These are phyloP conservation scores for Girardinus metallicus DNA, from an alignment of 2,797 vertebrate genomes.

Conservation along the genomic window DNA sequence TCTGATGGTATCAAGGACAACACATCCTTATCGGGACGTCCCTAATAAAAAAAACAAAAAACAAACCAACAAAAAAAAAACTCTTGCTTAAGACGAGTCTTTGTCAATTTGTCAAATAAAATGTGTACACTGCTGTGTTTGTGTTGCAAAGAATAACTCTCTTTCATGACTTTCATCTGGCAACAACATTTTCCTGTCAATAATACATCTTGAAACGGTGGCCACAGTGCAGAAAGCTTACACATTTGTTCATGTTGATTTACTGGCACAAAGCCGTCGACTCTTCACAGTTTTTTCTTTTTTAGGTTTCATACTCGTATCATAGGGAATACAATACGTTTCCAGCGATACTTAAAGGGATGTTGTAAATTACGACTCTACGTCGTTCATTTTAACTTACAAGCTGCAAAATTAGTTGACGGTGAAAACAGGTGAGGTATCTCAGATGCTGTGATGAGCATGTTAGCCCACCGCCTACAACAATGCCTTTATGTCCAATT, in stretches of 20 bases:
- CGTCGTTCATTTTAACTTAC: not conserved
- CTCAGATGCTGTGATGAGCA: slow-evolving; percentile 1
- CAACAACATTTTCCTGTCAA: not conserved
- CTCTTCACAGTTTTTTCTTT: not conserved
- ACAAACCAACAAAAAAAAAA: no score
- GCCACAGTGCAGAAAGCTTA: not conserved
- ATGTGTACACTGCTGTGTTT: not conserved
- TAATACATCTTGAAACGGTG: not conserved
- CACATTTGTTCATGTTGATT: not conserved
- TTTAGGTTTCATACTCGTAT: not conserved
- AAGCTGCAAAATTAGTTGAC: not conserved
- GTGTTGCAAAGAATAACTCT: not conserved
- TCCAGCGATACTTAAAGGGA: not conserved
- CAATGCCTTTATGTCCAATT: slow-evolving; percentile 69
- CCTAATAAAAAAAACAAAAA: no score
- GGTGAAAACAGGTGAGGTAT: not conserved
- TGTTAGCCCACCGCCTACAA: slow-evolving; percentile 33
- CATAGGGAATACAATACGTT: not conserved
- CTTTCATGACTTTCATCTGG: not conserved
- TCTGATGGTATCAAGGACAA: no score
- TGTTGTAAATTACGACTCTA: not conserved
- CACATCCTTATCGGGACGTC: no score
- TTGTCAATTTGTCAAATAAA: not conserved
- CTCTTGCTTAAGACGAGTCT: not conserved
- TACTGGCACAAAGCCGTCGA: not conserved